Conservation (phyloP, 2,797 vertebrate species). For the Phylloscopus collybita region DNA sequence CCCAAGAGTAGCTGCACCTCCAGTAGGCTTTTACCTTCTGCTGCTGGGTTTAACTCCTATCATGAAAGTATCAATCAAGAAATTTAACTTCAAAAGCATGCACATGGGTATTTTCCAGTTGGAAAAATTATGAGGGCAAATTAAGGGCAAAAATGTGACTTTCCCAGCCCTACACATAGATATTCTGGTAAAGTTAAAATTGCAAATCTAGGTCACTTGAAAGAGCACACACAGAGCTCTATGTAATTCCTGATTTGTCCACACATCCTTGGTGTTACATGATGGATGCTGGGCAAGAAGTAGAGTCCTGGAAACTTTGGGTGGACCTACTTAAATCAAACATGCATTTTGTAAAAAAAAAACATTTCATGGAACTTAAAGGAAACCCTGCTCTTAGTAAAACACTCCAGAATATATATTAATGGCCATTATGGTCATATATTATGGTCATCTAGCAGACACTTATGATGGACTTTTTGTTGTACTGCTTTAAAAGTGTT, state of each 20-base stretch:
- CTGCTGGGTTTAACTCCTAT: background rate
- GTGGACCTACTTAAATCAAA: background rate
- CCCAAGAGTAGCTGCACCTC: background rate
- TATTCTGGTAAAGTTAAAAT: background rate
- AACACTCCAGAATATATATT: background rate
- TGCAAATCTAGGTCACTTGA: background rate
- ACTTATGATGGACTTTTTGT: background rate
- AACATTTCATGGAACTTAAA: background rate
- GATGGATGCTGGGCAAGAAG: background rate
- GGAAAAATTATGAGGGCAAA: background rate
- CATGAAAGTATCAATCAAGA: background rate
- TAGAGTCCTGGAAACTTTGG: background rate
- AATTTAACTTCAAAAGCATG: background rate
- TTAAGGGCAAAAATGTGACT: background rate
- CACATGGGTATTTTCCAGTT: background rate
- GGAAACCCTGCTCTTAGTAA: background rate
- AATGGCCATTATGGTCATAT: background rate
- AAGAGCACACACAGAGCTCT: background rate
- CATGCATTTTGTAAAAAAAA: accelerated
- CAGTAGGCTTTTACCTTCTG: background rate
- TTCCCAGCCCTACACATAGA: background rate
- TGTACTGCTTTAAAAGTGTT: background rate
- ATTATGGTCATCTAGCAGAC: background rate
- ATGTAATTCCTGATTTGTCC: background rate
- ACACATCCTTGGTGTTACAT: background rate